These are phyloP conservation scores for Mantis religiosa DNA, from an alignment of 2,888 invertebrate genomes.

Conservation along the genomic window DNA sequence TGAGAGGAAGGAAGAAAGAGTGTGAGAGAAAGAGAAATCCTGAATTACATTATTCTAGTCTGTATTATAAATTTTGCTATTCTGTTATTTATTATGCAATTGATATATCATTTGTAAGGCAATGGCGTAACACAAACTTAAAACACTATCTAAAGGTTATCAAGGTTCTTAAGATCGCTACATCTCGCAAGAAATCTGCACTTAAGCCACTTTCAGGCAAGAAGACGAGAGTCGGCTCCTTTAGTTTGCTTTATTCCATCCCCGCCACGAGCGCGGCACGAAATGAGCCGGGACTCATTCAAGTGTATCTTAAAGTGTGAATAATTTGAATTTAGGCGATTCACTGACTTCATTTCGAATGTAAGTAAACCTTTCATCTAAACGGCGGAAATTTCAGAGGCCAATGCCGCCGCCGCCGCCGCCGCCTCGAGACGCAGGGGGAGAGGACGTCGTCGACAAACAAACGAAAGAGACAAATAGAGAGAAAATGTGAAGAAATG, in stretches of 20 bases:
- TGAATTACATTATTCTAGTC: too few relatives aligned
- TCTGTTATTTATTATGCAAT: too few relatives aligned
- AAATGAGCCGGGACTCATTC: conserved; percentile 18
- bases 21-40: too few relatives aligned
- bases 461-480: conserved; percentile 28
- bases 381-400: not conserved
- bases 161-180: not conserved
- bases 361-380: conserved; percentile 4
- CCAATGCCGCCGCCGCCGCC: not conserved
- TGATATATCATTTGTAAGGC: too few relatives aligned
- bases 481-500: conserved; percentile 33
- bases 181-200: not conserved
- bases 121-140: too few relatives aligned
- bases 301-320: conserved; percentile 30
- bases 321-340: conserved; percentile 31
- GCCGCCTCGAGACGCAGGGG: not conserved
- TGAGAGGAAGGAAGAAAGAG: too few relatives aligned
- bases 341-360: conserved; percentile 28
- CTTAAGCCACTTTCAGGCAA: not conserved
- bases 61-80: too few relatives aligned
- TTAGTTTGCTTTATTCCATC: not conserved
- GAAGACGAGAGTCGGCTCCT: not conserved
- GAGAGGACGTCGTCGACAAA: not conserved
- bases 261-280: not conserved
- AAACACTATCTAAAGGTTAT: too few relatives aligned